phyloP scores from a whole-genome alignment of 2,113 vertebrate genomes.

The Gallinago jamesoni region DNA sequence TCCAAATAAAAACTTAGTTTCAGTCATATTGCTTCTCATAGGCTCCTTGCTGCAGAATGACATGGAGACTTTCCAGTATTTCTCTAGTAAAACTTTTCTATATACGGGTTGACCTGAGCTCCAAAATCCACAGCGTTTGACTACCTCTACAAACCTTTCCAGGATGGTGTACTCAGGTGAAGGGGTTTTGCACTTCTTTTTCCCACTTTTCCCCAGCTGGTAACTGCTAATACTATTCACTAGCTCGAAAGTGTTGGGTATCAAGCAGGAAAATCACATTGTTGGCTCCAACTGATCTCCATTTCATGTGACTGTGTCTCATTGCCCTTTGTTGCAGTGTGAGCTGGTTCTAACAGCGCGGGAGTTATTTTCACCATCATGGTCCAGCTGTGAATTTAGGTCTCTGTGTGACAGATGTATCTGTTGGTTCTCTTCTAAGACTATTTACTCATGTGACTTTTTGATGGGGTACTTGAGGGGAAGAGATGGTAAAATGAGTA shows the following conservation, averaged over 20 bases:
- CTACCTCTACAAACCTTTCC: not conserved
- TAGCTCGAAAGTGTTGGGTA: not conserved
- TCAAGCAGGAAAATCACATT: not conserved
- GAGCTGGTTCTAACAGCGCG: not conserved
- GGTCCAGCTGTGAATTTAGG: not conserved
- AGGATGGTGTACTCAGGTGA: not conserved
- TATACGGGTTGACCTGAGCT: not conserved
- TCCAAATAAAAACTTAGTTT: not conserved
- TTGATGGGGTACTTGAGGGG: not conserved
- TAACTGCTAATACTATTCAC: not conserved
- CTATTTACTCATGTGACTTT: not conserved
- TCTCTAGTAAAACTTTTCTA: not conserved
- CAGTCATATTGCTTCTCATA: not conserved
- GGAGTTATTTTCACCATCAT: not conserved
- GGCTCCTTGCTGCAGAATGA: not conserved
- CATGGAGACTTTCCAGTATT: fast-evolving
- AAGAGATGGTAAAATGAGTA: not conserved
- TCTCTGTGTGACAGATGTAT: not conserved
- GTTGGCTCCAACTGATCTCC: not conserved
- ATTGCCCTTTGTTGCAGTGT: not conserved
- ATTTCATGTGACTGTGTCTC: not conserved
- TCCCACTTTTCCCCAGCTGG: not conserved
- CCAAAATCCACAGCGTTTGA: not conserved
- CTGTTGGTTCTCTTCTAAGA: not conserved
- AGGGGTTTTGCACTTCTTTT: not conserved